These are phyloP conservation scores for Chironomus striatipennis DNA, from an alignment of 1,140 invertebrate genomes.

Conservation along the genomic window DNA sequence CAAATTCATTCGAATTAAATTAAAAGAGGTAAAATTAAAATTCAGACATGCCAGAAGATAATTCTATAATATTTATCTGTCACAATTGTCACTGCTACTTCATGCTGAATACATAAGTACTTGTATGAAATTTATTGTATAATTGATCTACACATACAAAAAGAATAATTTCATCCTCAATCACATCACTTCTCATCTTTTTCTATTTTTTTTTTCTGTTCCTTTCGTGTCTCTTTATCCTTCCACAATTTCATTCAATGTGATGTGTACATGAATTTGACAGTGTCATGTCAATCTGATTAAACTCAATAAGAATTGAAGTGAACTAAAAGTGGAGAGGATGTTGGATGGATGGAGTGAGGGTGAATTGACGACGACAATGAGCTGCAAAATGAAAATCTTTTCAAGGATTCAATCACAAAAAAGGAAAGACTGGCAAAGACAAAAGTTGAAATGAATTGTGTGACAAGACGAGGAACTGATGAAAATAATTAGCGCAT, in stretches of 20 bases:
- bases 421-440: neutral
- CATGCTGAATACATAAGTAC: too few species aligned
- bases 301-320: neutral
- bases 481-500: too few species aligned
- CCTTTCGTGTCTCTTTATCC: neutral
- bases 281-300: slow-evolving; percentile 21
- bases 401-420: neutral
- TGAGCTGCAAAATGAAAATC: neutral
- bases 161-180: neutral
- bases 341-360: neutral
- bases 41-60: too few species aligned
- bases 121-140: too few species aligned
- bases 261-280: slow-evolving; percentile 17
- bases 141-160: neutral
- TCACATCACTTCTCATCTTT: neutral
- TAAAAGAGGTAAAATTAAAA: neutral
- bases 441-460: neutral
- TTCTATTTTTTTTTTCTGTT: neutral
- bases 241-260: neutral
- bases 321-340: neutral
- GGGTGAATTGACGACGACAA: neutral
- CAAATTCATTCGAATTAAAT: neutral
- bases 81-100: too few species aligned
- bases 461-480: too few species aligned
- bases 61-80: too few species aligned